These are phyloP conservation scores for Ophiothrix spiculata DNA, from an alignment of 35 echinoderm and acorn worm genomes.

Conservation along the genomic window DNA sequence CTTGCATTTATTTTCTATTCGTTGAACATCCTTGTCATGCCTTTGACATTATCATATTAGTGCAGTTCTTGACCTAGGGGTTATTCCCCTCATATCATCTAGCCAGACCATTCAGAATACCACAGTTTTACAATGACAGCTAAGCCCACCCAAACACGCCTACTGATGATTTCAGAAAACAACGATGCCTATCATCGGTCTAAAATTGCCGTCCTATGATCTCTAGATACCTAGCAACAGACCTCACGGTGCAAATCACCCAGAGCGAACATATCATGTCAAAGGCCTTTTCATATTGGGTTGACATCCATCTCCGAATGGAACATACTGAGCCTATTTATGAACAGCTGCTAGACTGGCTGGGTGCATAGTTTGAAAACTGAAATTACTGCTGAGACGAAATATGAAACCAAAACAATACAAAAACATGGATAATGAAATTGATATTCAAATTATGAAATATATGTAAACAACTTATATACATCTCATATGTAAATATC, in stretches of 20 bases:
- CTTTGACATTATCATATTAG: no score
- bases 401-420: no score
- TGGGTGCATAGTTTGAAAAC: no score
- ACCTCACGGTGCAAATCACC: background rate
- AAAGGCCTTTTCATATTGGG: background rate
- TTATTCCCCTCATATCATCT: background rate
- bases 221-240: background rate
- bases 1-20: no score
- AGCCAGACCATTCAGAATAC: no score
- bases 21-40: no score
- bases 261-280: background rate
- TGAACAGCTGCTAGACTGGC: background rate
- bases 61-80: background rate
- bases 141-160: constrained; percentile 9
- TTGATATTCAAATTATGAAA: no score
- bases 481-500: no score
- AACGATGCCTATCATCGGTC: constrained; percentile 4
- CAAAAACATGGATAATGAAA: no score
- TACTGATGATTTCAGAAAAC: background rate
- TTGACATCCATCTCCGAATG: background rate
- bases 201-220: background rate
- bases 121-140: no score
- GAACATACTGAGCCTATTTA: constrained; percentile 1
- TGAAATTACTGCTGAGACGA: no score
- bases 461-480: no score